phyloP scores from a whole-genome alignment of 2,113 vertebrate genomes.

The Ranitomeya imitator region DNA sequence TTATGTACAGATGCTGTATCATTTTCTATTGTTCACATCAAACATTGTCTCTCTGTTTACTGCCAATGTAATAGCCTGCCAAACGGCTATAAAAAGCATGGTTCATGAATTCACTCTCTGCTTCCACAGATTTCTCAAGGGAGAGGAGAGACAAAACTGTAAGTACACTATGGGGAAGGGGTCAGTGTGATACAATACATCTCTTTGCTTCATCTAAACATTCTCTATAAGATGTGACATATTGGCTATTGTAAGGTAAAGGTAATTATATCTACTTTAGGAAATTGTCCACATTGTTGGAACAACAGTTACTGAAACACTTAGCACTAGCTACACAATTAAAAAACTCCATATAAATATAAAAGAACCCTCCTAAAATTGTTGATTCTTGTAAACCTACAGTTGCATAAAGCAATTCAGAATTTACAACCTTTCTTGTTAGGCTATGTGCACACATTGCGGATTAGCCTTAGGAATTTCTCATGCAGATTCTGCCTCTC shows the following conservation, averaged over 20 bases:
- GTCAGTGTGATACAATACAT: conserved; percentile 6
- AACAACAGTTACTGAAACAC: not conserved
- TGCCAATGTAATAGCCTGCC: conserved; percentile 47
- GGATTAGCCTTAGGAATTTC: too few relatives aligned
- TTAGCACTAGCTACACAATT: not conserved
- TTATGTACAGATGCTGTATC: conserved; percentile 44
- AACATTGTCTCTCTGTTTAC: conserved; percentile 44
- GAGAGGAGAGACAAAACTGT: conserved; percentile 31
- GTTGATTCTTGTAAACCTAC: not conserved
- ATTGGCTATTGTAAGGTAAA: not conserved
- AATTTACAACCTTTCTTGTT: not conserved
- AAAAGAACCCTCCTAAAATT: not conserved
- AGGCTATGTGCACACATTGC: too few relatives aligned
- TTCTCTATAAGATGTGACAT: not conserved
- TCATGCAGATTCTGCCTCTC: too few relatives aligned
- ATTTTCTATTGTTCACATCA: conserved; percentile 47
- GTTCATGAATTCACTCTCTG: conserved; percentile 43
- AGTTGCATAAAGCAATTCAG: not conserved
- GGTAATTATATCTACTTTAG: conserved; percentile 14
- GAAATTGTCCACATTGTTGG: not conserved
- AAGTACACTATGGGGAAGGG: not conserved
- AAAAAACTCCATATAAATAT: not conserved
- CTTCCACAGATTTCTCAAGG: conserved; percentile 46
- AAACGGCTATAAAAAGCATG: conserved; percentile 45
- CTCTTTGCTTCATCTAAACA: not conserved